These are phyloP conservation scores for Nixonia krombeini DNA, from an alignment of 1,140 invertebrate genomes.

Conservation along the genomic window DNA sequence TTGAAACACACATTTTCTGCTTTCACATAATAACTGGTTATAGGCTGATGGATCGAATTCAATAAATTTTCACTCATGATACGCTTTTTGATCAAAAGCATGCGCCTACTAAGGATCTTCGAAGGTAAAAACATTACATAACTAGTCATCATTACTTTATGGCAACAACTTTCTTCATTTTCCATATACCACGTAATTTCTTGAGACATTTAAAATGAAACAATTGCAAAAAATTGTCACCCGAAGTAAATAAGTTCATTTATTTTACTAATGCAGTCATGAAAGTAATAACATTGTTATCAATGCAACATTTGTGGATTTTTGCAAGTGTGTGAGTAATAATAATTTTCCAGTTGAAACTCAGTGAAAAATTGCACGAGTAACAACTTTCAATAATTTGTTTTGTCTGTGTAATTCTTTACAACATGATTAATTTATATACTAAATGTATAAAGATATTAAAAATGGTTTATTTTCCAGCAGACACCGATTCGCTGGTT, in stretches of 20 bases:
- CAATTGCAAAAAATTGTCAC: too few species aligned
- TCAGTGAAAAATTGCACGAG: too few species aligned
- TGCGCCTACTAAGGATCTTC: constrained; percentile 53
- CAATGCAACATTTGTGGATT: background rate
- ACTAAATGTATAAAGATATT: too few species aligned
- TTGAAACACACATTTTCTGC: constrained; percentile 4
- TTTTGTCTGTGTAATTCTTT: too few species aligned
- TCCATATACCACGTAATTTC: too few species aligned
- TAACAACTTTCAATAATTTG: background rate
- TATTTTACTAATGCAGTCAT: too few species aligned
- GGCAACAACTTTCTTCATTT: background rate
- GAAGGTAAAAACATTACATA: constrained; percentile 43
- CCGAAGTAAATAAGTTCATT: too few species aligned
- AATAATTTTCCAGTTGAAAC: too few species aligned
- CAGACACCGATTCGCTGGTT: constrained; percentile 72
- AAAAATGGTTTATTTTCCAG: constrained; percentile 22
- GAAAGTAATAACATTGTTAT: too few species aligned
- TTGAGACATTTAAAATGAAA: too few species aligned
- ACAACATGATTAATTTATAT: too few species aligned
- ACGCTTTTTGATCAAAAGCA: constrained; percentile 54
- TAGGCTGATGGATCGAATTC: background rate
- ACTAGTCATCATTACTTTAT: background rate
- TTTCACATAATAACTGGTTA: background rate
- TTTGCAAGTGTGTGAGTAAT: too few species aligned
- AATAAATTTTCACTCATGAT: constrained; percentile 1